phyloP scores from a whole-genome alignment of 2,888 invertebrate genomes.

The Diaperis boleti region DNA sequence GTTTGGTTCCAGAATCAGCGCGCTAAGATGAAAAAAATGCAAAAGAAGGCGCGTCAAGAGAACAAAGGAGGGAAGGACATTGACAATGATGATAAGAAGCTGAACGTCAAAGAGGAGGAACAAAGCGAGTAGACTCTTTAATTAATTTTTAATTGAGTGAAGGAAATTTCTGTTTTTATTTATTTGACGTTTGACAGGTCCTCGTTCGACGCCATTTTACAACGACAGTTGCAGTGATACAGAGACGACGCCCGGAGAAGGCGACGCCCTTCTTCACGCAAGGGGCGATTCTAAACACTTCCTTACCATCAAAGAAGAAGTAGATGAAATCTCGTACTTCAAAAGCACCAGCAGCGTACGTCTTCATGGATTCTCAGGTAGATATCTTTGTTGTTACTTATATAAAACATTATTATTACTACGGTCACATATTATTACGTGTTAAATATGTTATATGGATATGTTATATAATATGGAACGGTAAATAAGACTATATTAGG shows the following conservation, averaged over 20 bases:
- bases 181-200: slow-evolving; percentile 58
- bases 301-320: slow-evolving; percentile 66
- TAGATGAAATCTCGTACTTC: slow-evolving; percentile 62
- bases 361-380: slow-evolving; percentile 57
- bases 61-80: slow-evolving; percentile 68
- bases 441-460: too few relatives aligned
- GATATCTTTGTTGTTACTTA: background rate
- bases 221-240: slow-evolving; percentile 69
- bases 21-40: slow-evolving; percentile 76
- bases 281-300: slow-evolving; percentile 58
- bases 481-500: too few relatives aligned
- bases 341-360: slow-evolving; percentile 55
- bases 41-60: slow-evolving; percentile 74
- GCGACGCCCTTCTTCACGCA: slow-evolving; percentile 54
- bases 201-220: slow-evolving; percentile 65
- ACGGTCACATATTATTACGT: too few relatives aligned
- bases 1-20: slow-evolving; percentile 78
- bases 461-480: too few relatives aligned
- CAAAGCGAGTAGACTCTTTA: slow-evolving; percentile 67
- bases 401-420: too few relatives aligned
- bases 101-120: slow-evolving; percentile 71
- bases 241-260: slow-evolving; percentile 63
- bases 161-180: slow-evolving; percentile 12
- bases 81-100: slow-evolving; percentile 67
- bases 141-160: slow-evolving; percentile 50